Conservation (phyloP, 23 tunicate species). For the Halocynthia roretzi region DNA sequence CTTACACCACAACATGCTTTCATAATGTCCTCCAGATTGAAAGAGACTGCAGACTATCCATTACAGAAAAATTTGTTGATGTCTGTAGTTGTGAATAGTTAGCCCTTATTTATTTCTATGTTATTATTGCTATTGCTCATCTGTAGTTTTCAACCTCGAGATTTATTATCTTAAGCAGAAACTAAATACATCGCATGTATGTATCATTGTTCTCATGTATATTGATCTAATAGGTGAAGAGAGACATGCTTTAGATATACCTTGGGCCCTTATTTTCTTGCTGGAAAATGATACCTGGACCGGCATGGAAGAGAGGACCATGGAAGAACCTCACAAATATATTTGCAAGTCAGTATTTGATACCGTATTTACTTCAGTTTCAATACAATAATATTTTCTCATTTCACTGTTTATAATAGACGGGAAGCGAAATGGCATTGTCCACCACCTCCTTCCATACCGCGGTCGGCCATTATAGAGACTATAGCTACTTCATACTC, state of each 20-base stretch:
- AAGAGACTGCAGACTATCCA: too few relatives aligned
- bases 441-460: slow-evolving; percentile 39
- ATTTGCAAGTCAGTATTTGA: slow-evolving; percentile 40
- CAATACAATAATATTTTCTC: neutral
- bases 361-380: neutral
- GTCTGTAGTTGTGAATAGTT: too few relatives aligned
- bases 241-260: slow-evolving; percentile 18
- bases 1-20: too few relatives aligned
- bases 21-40: too few relatives aligned
- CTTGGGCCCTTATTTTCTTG: slow-evolving; percentile 49
- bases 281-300: slow-evolving; percentile 18
- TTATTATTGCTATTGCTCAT: too few relatives aligned
- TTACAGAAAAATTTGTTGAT: too few relatives aligned
- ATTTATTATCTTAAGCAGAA: too few relatives aligned
- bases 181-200: too few relatives aligned
- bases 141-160: too few relatives aligned
- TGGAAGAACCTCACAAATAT: slow-evolving; percentile 22
- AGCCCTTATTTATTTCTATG: too few relatives aligned
- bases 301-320: slow-evolving; percentile 39
- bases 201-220: too few relatives aligned
- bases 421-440: slow-evolving; percentile 69
- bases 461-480: slow-evolving; percentile 27
- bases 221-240: slow-evolving; percentile 7
- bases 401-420: slow-evolving; percentile 11
- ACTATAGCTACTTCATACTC: slow-evolving; percentile 38